Percentiles rank a stretch among this genome's conserved stretches.
Evolutionary conservation across 2,797 vertebrate genomes (phyloP).

Genomic region (Karalla daura): DNA sequence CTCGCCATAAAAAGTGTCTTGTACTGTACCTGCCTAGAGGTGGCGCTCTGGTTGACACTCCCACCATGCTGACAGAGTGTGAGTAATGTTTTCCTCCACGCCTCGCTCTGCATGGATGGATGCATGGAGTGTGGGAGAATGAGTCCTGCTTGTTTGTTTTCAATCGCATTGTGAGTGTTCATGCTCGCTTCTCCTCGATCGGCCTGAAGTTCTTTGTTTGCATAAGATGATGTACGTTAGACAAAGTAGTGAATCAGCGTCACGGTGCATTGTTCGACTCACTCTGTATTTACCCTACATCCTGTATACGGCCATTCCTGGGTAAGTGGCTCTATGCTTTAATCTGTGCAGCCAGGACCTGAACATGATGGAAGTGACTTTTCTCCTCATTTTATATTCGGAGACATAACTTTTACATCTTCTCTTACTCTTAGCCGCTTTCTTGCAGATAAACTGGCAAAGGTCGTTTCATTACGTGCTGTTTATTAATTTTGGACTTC

Average conservation of each 20-base stretch:
- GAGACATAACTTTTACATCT: background rate
- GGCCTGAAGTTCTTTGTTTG: background rate
- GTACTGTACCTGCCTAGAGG: background rate
- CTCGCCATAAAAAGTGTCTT: too few relatives aligned
- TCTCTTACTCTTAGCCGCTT: background rate
- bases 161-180: background rate
- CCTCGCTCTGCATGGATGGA: background rate
- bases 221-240: background rate
- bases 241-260: background rate
- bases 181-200: background rate
- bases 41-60: background rate
- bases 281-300: background rate
- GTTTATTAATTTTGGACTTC: slow-evolving; percentile 15
- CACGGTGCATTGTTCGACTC: background rate
- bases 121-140: background rate
- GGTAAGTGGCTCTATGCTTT: background rate
- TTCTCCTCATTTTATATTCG: background rate
- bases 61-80: background rate
- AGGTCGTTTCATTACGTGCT: slow-evolving; percentile 11
- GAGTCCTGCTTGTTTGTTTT: background rate
- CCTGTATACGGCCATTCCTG: too few relatives aligned
- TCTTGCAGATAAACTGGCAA: background rate
- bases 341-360: background rate
- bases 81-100: background rate
- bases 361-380: background rate